Evolutionary conservation across 1,140 invertebrate species (phyloP), one percentile per base, ranked within the genome.

Genomic region (Drosophila watanabei): DNA sequence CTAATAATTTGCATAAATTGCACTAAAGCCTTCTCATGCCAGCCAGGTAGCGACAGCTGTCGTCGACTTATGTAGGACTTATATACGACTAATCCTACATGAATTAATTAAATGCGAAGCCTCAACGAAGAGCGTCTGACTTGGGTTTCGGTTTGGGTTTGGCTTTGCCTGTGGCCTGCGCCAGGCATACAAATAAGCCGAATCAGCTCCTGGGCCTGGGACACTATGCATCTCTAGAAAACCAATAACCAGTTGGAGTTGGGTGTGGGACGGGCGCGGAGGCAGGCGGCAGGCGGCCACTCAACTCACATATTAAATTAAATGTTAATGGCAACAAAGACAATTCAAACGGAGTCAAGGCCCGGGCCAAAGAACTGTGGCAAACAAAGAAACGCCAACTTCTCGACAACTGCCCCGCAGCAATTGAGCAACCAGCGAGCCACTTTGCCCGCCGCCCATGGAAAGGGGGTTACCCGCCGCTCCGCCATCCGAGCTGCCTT

Each of bases 311-410:
- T 78, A 87, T 87, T 78, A 81, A 88, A 84, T 87, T 80, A 77
- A 84, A 78, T 75, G 72, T 89, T 75, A 80, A 69, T 60, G 76
- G 48, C 66, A 68, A 75, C 76, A 70, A 80, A 89, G 79, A 82
- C 82, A 87, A 88, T 77, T 66, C 18, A 88, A 88, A 83, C 49
- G 80, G 61, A 87, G 84, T 88, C 84, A 88, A 88, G 85, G 80
- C 84, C 69, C 81, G 72, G 75, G 77, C 62, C 84, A 89, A 80
- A 89, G 83, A 83, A 82, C 79, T 63, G 35, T 49, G 39, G 63
- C 54, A 69, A 75, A 70, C 49, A 82, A 70, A 82, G 62, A 78
- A 51, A 63, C 56, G 61, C 65, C 48, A 72, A 68, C 48, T 65
- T 63, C 54, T 49, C 39, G 64, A 49, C 52, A 18, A 54, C 62